These are phyloP conservation scores for Ochropleura leucogaster DNA, from an alignment of 2,888 invertebrate genomes.

Conservation along the genomic window DNA sequence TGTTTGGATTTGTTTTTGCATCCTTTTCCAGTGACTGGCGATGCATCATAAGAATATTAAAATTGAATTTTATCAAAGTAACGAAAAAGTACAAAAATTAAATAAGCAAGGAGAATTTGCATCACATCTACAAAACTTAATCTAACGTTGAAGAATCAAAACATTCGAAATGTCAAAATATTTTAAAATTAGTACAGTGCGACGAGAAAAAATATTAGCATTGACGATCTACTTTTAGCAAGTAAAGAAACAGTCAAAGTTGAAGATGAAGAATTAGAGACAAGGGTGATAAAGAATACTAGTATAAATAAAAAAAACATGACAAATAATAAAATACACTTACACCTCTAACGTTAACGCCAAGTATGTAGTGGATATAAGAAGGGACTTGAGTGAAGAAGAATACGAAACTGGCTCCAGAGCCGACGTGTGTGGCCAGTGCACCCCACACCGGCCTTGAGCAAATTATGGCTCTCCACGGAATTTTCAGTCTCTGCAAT, in stretches of 20 bases:
- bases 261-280: neutral
- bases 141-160: neutral
- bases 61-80: neutral
- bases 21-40: neutral
- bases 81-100: neutral
- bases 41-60: too few species aligned
- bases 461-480: constrained; percentile 89
- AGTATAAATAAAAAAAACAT: neutral
- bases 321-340: constrained; percentile 48
- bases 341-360: constrained; percentile 84
- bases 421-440: constrained; percentile 89
- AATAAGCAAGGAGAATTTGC: neutral
- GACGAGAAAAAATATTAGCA: neutral
- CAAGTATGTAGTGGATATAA: constrained; percentile 91
- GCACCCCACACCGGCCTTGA: constrained; percentile 87
- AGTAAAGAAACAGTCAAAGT: neutral
- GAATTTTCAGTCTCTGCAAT: constrained; percentile 78
- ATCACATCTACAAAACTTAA: neutral
- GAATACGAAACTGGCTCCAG: constrained; percentile 91
- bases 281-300: neutral
- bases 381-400: constrained; percentile 92
- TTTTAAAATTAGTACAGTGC: neutral
- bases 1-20: neutral
- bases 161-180: neutral
- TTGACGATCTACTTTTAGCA: neutral